These are phyloP conservation scores for Aphodius sticticus DNA, from an alignment of 2,888 invertebrate species.

Conservation along the genomic window DNA sequence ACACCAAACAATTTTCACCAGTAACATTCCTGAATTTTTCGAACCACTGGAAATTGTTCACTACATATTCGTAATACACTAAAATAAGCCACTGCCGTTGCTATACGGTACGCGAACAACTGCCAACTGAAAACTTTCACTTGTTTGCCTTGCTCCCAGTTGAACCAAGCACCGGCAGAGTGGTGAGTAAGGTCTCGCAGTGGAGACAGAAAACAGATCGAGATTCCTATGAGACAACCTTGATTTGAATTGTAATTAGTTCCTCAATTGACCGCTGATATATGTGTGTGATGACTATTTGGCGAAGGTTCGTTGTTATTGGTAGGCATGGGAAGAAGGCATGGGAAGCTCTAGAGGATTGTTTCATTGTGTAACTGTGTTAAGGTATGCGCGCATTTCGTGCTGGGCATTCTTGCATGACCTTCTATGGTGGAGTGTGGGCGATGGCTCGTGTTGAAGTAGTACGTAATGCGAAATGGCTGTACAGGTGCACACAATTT, in stretches of 20 bases:
- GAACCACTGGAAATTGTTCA: background rate
- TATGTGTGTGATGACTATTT: background rate
- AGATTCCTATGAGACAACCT: constrained; percentile 9
- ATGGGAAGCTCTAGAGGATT: background rate
- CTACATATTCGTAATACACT: background rate
- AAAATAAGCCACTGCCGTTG: constrained; percentile 12
- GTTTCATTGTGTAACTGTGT: background rate
- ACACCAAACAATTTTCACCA: background rate
- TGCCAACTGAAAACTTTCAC: constrained; percentile 38
- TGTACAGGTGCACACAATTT: background rate
- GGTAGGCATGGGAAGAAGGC: background rate
- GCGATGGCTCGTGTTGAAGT: background rate
- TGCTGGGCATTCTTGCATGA: background rate
- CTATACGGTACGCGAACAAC: constrained; percentile 4
- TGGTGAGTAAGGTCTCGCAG: constrained; percentile 7
- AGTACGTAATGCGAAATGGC: background rate
- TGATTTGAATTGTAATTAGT: background rate
- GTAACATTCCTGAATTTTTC: background rate
- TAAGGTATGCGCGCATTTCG: background rate
- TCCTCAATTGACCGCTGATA: background rate
- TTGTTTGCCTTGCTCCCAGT: constrained; percentile 34
- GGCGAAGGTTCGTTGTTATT: background rate
- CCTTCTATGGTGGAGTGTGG: background rate
- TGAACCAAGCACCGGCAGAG: constrained; percentile 10
- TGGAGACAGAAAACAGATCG: constrained; percentile 9